A percentile compares a stretch with the other conserved stretches of the same genome.
Evolutionary conservation across 1,140 invertebrate species (phyloP).

Genomic region (Drosophila mayri): DNA sequence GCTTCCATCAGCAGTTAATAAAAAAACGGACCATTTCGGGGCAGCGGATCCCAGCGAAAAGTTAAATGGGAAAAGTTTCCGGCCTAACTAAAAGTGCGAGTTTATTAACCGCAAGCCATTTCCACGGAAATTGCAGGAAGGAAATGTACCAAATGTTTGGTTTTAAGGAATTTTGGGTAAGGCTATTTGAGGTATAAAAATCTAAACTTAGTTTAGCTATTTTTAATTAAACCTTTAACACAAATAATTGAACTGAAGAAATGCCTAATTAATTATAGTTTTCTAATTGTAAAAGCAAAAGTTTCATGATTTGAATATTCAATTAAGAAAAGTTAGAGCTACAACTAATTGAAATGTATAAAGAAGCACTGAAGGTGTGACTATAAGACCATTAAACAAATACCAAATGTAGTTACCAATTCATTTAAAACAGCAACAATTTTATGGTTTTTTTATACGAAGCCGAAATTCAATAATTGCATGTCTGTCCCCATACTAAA

Average conservation of each 20-base stretch:
- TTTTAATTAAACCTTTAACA: conserved; percentile 1
- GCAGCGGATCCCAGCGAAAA: conserved; percentile 53
- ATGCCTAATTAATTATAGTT: conserved; percentile 2
- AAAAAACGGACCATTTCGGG: conserved; percentile 45
- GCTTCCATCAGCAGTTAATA: conserved; percentile 71
- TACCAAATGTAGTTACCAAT: conserved; percentile 39
- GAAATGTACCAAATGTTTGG: conserved; percentile 7
- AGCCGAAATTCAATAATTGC: conserved; percentile 49
- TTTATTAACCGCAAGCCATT: conserved; percentile 74
- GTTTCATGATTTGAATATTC: conserved; percentile 11
- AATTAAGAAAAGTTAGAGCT: conserved; percentile 3
- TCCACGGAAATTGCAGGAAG: conserved; percentile 12
- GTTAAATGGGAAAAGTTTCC: conserved; percentile 76
- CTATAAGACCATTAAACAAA: conserved; percentile 18
- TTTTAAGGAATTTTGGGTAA: not conserved
- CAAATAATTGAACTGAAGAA: not conserved
- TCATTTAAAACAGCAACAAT: conserved; percentile 23
- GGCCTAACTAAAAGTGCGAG: conserved; percentile 61
- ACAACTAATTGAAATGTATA: conserved; percentile 25
- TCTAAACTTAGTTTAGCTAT: not conserved
- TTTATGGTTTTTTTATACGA: conserved; percentile 33
- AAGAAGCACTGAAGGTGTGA: conserved; percentile 24
- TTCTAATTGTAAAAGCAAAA: conserved; percentile 4
- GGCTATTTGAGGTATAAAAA: not conserved
- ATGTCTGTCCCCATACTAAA: conserved; percentile 31